phyloP scores from a whole-genome alignment of 2,888 invertebrate species.

The Agrypnus murinus region DNA sequence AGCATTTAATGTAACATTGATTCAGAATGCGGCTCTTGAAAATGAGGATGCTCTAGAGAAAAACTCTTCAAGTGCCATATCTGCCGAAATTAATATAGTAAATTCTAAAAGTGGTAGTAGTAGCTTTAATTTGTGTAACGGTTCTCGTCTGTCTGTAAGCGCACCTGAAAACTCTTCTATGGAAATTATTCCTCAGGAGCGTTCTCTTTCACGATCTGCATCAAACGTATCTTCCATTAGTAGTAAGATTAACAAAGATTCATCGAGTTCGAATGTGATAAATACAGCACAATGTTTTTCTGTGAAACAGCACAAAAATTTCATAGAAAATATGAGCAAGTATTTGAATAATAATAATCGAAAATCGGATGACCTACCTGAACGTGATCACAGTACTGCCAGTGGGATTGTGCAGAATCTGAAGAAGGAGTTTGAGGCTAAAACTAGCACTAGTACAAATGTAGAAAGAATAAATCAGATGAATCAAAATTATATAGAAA shows the following conservation, averaged over 20 bases:
- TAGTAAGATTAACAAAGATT: conserved; percentile 63
- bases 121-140: conserved; percentile 49
- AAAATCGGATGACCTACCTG: conserved; percentile 66
- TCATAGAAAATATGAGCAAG: conserved; percentile 72
- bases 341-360: conserved; percentile 64
- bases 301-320: conserved; percentile 74
- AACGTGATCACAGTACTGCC: conserved; percentile 68
- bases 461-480: conserved; percentile 43
- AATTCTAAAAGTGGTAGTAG: conserved; percentile 59
- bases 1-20: conserved; percentile 62
- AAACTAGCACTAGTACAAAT: conserved; percentile 75
- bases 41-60: conserved; percentile 28
- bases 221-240: conserved; percentile 64
- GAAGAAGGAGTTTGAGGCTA: conserved; percentile 92
- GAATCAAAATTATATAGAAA: conserved; percentile 44
- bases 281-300: conserved; percentile 73
- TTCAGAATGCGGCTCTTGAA: conserved; percentile 56
- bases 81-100: conserved; percentile 73
- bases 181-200: conserved; percentile 64
- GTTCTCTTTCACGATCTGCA: conserved; percentile 66
- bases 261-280: conserved; percentile 70
- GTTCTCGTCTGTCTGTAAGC: conserved; percentile 76
- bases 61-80: conserved; percentile 76
- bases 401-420: conserved; percentile 89
- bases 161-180: conserved; percentile 76